phyloP scores from a whole-genome alignment of 2,797 vertebrate genomes.

The Molothrus aeneus region DNA sequence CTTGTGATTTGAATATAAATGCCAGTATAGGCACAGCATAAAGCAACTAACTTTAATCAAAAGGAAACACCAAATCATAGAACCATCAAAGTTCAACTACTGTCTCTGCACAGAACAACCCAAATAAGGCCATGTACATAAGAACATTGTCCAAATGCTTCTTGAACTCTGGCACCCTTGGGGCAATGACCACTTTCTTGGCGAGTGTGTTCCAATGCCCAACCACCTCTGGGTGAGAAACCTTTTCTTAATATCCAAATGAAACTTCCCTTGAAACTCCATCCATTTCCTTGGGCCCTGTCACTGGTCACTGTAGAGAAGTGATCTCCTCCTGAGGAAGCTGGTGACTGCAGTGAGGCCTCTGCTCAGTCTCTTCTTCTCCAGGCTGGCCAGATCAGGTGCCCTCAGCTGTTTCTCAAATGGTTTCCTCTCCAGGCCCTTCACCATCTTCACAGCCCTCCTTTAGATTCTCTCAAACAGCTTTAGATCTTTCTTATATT shows the following conservation, averaged over 20 bases:
- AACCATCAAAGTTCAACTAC: neutral
- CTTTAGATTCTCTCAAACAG: neutral
- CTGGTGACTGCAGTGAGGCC: neutral
- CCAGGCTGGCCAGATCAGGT: neutral
- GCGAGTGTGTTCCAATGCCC: neutral
- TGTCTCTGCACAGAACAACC: neutral
- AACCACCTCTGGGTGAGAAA: neutral
- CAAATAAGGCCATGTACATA: fast-evolving
- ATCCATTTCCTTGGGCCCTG: fast-evolving
- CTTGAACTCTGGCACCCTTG: neutral
- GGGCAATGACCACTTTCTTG: neutral
- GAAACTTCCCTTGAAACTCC: neutral
- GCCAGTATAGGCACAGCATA: neutral
- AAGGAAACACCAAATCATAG: neutral
- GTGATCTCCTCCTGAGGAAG: neutral
- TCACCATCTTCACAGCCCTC: neutral
- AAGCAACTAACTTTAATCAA: neutral
- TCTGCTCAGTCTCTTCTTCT: neutral
- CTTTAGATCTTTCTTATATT: neutral
- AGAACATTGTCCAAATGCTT: neutral
- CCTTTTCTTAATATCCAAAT: neutral
- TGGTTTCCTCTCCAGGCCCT: neutral
- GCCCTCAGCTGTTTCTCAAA: neutral
- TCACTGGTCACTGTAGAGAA: neutral
- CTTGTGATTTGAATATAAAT: neutral